Evolutionary conservation across 2,797 vertebrate genomes (phyloP).

Genomic region (Chelmon rostratus): DNA sequence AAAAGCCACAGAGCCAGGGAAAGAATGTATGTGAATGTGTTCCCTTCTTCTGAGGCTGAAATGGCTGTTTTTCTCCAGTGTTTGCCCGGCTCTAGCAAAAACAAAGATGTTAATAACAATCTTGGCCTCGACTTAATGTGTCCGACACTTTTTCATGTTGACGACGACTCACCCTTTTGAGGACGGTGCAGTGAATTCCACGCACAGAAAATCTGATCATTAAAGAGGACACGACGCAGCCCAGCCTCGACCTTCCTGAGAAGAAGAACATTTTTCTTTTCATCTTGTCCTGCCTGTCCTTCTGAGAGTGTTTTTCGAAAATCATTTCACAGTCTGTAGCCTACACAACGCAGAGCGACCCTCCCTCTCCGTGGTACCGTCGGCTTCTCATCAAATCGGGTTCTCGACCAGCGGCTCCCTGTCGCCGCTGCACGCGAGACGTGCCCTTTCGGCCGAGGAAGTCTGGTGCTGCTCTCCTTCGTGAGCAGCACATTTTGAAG

Average conservation of each 20-base stretch:
- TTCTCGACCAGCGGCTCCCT: neutral
- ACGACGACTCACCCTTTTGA: neutral
- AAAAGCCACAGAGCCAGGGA: conserved; percentile 54
- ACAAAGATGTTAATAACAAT: conserved; percentile 13
- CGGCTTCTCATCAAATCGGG: conserved; percentile 10
- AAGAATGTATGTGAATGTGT: conserved; percentile 70
- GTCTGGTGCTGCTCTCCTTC: conserved; percentile 39
- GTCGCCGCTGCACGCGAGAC: neutral
- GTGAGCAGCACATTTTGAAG: conserved; percentile 34
- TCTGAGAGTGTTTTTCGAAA: conserved; percentile 36
- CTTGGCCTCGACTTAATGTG: conserved; percentile 11
- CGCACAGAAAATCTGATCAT: conserved; percentile 11
- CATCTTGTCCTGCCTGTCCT: conserved; percentile 37
- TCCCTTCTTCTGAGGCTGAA: conserved; percentile 60
- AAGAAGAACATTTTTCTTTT: conserved; percentile 44
- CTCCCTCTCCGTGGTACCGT: conserved; percentile 2
- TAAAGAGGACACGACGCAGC: conserved; percentile 13
- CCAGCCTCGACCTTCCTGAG: conserved; percentile 26
- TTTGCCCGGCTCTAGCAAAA: conserved; percentile 20
- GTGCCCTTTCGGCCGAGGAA: conserved; percentile 41
- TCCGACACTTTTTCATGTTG: neutral
- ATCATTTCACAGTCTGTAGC: conserved; percentile 42
- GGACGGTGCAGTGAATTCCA: neutral
- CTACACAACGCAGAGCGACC: neutral
- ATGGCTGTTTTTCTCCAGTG: conserved; percentile 29